Evolutionary conservation across 2,888 invertebrate species (phyloP).

Genomic region (Rhopalosiphum nymphaeae): DNA sequence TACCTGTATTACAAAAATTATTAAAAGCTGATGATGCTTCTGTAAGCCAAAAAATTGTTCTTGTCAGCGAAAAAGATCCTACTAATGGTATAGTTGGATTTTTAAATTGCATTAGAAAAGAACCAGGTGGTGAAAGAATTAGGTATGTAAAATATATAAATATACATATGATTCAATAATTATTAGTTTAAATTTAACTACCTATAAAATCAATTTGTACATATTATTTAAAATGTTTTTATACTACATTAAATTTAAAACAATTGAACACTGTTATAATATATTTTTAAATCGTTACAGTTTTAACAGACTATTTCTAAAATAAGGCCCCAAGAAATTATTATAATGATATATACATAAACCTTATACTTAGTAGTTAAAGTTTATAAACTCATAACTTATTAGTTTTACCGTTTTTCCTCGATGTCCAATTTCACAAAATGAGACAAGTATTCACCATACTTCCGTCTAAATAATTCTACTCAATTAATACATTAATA

Average conservation of each 20-base stretch:
- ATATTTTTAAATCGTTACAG: no score
- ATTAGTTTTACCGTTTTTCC: not conserved
- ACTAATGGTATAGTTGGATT: constrained; percentile 89
- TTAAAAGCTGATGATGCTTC: constrained; percentile 71
- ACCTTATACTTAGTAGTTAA: no score
- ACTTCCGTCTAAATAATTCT: no score
- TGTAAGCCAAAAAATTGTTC: constrained; percentile 73
- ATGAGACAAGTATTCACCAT: not conserved
- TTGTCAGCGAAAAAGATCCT: constrained; percentile 78
- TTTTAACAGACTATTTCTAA: no score
- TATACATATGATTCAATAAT: not conserved
- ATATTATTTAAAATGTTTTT: no score
- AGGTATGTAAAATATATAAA: constrained; percentile 69
- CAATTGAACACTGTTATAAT: no score
- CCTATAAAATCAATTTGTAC: not conserved
- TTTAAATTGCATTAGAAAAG: constrained; percentile 86
- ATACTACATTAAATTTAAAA: no score
- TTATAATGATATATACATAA: no score
- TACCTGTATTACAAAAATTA: constrained; percentile 71
- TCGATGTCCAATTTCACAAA: not conserved
- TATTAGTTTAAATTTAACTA: not conserved
- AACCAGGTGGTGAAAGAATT: constrained; percentile 78
- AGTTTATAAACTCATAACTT: no score
- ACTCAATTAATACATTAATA: not conserved
- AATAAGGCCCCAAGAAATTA: no score